Conservation (phyloP, 1,140 invertebrate genomes). For the Battus philenor region DNA sequence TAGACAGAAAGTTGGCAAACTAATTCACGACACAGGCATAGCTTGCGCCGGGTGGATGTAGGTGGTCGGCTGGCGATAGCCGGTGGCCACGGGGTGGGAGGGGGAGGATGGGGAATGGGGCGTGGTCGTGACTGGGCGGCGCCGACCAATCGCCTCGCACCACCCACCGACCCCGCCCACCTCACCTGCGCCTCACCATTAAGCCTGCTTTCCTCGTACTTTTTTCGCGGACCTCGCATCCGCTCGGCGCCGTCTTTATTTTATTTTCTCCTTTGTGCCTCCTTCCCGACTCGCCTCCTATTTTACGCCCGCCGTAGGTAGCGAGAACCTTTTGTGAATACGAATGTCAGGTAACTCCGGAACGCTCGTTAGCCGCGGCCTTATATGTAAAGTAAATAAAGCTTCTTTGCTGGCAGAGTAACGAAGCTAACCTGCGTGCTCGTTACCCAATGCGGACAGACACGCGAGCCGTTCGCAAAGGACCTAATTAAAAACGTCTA, state of each 20-base stretch:
- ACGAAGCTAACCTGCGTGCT: slow-evolving; percentile 30
- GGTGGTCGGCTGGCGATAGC: slow-evolving; percentile 59
- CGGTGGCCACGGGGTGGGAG: slow-evolving; percentile 48
- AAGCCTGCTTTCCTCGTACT: slow-evolving; percentile 62
- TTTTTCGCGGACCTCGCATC: slow-evolving; percentile 71
- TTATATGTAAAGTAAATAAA: slow-evolving; percentile 73
- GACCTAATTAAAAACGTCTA: slow-evolving; percentile 33
- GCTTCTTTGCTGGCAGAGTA: slow-evolving; percentile 49
- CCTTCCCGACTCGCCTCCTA: slow-evolving; percentile 68
- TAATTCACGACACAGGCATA: slow-evolving; percentile 74
- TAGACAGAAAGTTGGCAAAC: slow-evolving; percentile 74
- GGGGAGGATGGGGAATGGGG: slow-evolving; percentile 32
- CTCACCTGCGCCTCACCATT: slow-evolving; percentile 71
- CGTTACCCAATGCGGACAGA: slow-evolving; percentile 10
- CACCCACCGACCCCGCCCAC: slow-evolving; percentile 62
- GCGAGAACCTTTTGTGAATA: slow-evolving; percentile 71
- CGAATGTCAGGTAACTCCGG: slow-evolving; percentile 70
- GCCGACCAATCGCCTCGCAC: slow-evolving; percentile 59
- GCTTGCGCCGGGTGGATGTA: slow-evolving; percentile 61
- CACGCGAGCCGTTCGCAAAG: slow-evolving; percentile 16
- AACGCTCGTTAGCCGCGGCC: slow-evolving; percentile 67
- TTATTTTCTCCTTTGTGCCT: slow-evolving; percentile 73
- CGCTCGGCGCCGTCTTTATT: slow-evolving; percentile 70
- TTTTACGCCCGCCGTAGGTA: slow-evolving; percentile 70
- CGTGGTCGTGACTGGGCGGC: slow-evolving; percentile 64